phyloP scores from a whole-genome alignment of 2,113 vertebrate species.

The Brachirus orientalis region DNA sequence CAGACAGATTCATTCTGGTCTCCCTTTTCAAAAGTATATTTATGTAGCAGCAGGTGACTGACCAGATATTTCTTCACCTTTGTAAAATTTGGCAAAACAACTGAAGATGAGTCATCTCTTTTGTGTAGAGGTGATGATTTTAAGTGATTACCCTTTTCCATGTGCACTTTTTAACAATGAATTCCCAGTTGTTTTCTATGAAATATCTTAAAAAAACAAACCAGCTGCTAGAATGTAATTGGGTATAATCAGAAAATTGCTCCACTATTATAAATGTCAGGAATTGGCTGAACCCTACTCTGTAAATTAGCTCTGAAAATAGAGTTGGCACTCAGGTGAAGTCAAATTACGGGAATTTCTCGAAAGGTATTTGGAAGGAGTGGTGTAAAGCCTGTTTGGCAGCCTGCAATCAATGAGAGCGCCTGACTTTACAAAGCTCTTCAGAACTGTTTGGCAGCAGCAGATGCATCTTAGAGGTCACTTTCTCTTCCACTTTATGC shows the following conservation, averaged over 20 bases:
- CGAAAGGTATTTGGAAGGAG: conserved; percentile 18
- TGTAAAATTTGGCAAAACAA: conserved; percentile 44
- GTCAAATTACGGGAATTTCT: conserved; percentile 50
- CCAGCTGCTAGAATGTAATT: conserved; percentile 39
- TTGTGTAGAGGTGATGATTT: conserved; percentile 35
- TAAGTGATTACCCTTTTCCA: conserved; percentile 21
- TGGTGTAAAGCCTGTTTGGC: conserved; percentile 21
- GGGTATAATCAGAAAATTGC: conserved; percentile 55
- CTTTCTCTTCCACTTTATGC: conserved; percentile 22
- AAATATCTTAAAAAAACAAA: conserved; percentile 48
- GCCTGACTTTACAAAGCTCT: conserved; percentile 37
- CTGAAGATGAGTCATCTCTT: conserved; percentile 52
- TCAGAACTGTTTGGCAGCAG: conserved; percentile 46
- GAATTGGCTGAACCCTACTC: conserved; percentile 5
- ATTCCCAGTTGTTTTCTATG: conserved; percentile 17
- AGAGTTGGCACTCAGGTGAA: conserved; percentile 37
- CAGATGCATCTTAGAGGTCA: conserved; percentile 32
- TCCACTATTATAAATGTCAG: conserved; percentile 17
- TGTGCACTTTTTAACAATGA: conserved; percentile 49
- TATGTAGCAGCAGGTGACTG: conserved; percentile 40
- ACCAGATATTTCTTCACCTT: conserved; percentile 46
- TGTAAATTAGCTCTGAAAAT: conserved; percentile 37
- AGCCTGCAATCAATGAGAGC: conserved; percentile 43
- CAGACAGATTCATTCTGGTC: conserved; percentile 33
- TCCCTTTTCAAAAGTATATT: conserved; percentile 39